Percentiles rank a stretch among this genome's conserved stretches.
Conservation (phyloP, 2,888 invertebrate species). For the Psylliodes chrysocephalus region DNA sequence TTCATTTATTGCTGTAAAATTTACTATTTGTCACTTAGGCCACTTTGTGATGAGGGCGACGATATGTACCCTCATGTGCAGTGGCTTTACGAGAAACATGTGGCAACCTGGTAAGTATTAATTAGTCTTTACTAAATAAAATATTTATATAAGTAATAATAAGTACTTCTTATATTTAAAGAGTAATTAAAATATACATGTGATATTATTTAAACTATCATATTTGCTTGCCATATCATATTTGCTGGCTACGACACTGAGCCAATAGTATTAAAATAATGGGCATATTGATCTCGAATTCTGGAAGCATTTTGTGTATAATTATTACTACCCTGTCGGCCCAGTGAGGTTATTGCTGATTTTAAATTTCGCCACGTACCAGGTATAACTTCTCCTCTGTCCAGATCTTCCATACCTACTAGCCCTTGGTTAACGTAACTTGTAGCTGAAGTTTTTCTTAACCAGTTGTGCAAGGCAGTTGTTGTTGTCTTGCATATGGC, state of each 20-base stretch:
- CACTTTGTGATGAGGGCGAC: no score
- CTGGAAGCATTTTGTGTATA: neutral
- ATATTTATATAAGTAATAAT: neutral
- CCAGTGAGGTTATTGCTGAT: no score
- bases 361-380: no score
- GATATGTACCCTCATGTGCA: no score
- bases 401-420: no score
- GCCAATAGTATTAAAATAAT: neutral
- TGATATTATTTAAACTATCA: neutral
- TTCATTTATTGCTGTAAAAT: neutral
- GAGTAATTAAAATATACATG: neutral
- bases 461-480: no score
- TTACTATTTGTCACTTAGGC: no score
- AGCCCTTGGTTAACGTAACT: neutral
- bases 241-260: neutral
- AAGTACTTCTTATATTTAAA: neutral
- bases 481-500: neutral
- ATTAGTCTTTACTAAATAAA: neutral
- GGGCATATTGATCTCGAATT: neutral
- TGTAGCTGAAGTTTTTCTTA: neutral
- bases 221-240: no score
- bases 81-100: neutral
- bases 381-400: no score
- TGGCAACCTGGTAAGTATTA: neutral
- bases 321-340: neutral